These are phyloP conservation scores for Drosophila paramelanica DNA, from an alignment of 2,888 invertebrate genomes.

Conservation along the genomic window DNA sequence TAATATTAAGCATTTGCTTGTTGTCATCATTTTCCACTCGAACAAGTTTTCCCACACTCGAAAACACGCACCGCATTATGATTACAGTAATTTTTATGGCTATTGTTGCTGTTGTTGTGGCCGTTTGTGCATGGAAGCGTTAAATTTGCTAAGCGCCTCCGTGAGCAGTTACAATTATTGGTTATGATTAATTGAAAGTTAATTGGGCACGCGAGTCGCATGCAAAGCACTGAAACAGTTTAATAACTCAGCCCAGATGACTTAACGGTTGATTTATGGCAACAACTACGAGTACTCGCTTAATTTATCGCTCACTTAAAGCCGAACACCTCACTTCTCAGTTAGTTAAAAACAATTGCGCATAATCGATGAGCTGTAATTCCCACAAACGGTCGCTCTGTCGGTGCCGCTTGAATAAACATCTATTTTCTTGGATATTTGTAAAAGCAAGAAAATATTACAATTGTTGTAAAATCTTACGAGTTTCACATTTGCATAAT, in stretches of 20 bases:
- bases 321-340: slow-evolving; percentile 13
- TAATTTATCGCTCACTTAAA: slow-evolving; percentile 24
- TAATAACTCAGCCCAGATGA: slow-evolving; percentile 31
- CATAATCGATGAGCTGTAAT: slow-evolving; percentile 35
- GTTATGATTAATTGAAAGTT: slow-evolving; percentile 74
- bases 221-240: slow-evolving; percentile 31
- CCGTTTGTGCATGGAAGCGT: slow-evolving; percentile 55
- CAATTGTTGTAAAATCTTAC: too few species aligned
- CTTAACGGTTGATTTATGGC: slow-evolving; percentile 55
- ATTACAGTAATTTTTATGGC: slow-evolving; percentile 45
- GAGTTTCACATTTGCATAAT: too few species aligned
- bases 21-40: slow-evolving; percentile 62
- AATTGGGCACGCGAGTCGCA: slow-evolving; percentile 61
- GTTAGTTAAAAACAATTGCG: slow-evolving; percentile 46
- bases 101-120: slow-evolving; percentile 26
- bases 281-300: slow-evolving; percentile 21
- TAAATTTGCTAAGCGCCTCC: slow-evolving; percentile 53
- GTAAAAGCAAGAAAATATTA: too few species aligned
- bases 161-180: slow-evolving; percentile 46
- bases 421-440: slow-evolving; percentile 8
- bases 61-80: slow-evolving; percentile 65
- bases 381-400: slow-evolving; percentile 13
- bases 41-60: slow-evolving; percentile 74
- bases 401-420: slow-evolving; percentile 21
- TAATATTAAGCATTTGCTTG: slow-evolving; percentile 39